Base-by-base conservation (phyloP, 2,113 vertebrate genomes). In the rat (Rattus norvegicus) region DNA sequence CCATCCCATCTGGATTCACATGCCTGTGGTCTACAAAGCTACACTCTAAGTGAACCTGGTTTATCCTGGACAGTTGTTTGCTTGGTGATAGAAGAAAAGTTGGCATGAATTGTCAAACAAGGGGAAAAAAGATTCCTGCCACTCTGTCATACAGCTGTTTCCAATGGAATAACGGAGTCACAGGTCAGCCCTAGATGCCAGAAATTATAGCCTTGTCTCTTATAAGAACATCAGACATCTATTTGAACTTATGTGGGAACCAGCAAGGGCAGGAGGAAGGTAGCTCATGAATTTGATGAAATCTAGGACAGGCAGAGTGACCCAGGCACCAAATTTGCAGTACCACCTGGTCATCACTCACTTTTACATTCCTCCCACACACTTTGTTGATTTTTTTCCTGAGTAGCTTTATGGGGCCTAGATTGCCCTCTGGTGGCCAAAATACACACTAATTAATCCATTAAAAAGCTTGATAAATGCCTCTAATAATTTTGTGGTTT, bases 361-460 rank as follows among this genome's bases (percentile, higher is more conserved):
- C 4, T 39, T 95, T 72, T 30, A 75, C 9, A 8, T 86, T 43
- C 17, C n/a, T n/a, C 43, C 43, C 24, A 10, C 1, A 11, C 36
- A 0, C 1, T 20, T 36, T 84, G 5, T 2, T 59, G 13, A 3
- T 81, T n/a, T 43, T 43, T 77, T 26, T 5, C 5, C 0, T 1
- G 17, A 86, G 30, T 93, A 36, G 47, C 92, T 92, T 92, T 4
- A 14, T 88, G 92, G 33, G 36, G 54, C 69, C 56, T 70, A 89
- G 59, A 77, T 96, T 96, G 96, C 97, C 97, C 96, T 97, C 97
- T 98, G 67, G 81, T 97, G 97, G 95, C 20, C 63, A 47, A 79
- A 96, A 56, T 19, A 10, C 33, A 49, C 33, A 17, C 16, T 43
- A 39, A 84, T 84, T 63, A 72, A 63, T 76, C 39, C 36, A 75